These are phyloP conservation scores for Psittacus erithacus DNA, from an alignment of 2,113 vertebrate species.

Conservation along the genomic window DNA sequence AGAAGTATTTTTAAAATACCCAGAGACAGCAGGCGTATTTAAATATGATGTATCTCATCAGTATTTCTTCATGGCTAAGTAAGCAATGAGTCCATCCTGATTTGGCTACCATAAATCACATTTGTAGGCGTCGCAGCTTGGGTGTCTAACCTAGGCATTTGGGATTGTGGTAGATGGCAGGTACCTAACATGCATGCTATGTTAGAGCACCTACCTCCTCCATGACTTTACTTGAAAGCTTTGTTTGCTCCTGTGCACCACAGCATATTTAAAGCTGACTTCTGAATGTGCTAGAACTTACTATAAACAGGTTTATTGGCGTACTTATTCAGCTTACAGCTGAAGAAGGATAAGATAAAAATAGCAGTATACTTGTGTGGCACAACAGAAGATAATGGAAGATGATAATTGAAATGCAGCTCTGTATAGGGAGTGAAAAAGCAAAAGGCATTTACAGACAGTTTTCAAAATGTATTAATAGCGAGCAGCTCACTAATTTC, in stretches of 20 bases:
- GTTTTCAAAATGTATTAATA: not conserved
- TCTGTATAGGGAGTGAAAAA: not conserved
- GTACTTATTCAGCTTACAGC: not conserved
- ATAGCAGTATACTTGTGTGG: not conserved
- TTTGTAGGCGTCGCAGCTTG: not conserved
- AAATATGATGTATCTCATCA: not conserved
- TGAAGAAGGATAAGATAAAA: not conserved
- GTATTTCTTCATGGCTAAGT: not conserved
- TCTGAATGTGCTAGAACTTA: not conserved
- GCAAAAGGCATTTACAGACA: not conserved
- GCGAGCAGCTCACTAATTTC: not conserved
- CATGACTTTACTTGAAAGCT: not conserved
- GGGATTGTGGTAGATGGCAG: not conserved
- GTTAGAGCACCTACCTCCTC: not conserved
- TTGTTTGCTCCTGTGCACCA: not conserved
- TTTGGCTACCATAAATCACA: not conserved
- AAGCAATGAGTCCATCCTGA: too few species aligned
- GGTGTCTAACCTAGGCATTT: not conserved
- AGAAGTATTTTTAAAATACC: not conserved
- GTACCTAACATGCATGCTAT: fast-evolving
- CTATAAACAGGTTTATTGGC: not conserved
- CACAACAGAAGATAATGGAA: not conserved
- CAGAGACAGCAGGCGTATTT: not conserved
- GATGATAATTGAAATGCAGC: not conserved
- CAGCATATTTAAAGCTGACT: not conserved